A percentile compares a stretch with the other conserved stretches of the same genome.
phyloP scores from a whole-genome alignment of 2,888 invertebrate species.

The Idaea straminata region DNA sequence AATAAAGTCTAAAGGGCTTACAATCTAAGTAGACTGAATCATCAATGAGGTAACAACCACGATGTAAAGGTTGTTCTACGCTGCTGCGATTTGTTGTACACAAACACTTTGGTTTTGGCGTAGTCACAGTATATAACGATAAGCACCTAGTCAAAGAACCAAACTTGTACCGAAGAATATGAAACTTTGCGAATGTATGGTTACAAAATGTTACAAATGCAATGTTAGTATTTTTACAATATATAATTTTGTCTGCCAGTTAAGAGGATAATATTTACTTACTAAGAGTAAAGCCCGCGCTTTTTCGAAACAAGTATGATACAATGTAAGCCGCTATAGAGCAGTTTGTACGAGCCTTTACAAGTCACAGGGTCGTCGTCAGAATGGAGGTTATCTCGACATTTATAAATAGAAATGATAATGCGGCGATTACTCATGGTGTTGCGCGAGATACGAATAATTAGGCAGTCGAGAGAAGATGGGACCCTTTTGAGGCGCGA shows the following conservation, averaged over 20 bases:
- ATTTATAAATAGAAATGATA: background rate
- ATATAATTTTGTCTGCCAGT: too few relatives aligned
- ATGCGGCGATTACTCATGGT: background rate
- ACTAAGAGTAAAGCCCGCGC: background rate
- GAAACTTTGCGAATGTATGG: too few relatives aligned
- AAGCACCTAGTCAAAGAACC: too few relatives aligned
- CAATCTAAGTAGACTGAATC: background rate
- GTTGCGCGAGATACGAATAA: background rate
- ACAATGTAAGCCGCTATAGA: background rate
- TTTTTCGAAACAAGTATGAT: too few relatives aligned
- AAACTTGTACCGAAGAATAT: too few relatives aligned
- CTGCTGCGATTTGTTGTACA: too few relatives aligned
- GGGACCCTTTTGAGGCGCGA: background rate
- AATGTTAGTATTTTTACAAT: too few relatives aligned
- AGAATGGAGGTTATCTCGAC: background rate
- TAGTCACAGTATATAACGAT: too few relatives aligned
- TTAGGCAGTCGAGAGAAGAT: background rate
- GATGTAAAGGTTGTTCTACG: too few relatives aligned
- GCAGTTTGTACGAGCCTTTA: background rate
- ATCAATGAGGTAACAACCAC: background rate
- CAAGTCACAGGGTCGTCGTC: background rate
- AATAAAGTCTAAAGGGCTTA: background rate
- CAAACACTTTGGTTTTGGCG: too few relatives aligned
- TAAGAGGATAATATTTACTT: too few relatives aligned
- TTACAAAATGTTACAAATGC: too few relatives aligned